Evolutionary conservation across 2,888 invertebrate species (phyloP), one percentile per base, ranked within the genome.

Genomic region (Thereva unica): DNA sequence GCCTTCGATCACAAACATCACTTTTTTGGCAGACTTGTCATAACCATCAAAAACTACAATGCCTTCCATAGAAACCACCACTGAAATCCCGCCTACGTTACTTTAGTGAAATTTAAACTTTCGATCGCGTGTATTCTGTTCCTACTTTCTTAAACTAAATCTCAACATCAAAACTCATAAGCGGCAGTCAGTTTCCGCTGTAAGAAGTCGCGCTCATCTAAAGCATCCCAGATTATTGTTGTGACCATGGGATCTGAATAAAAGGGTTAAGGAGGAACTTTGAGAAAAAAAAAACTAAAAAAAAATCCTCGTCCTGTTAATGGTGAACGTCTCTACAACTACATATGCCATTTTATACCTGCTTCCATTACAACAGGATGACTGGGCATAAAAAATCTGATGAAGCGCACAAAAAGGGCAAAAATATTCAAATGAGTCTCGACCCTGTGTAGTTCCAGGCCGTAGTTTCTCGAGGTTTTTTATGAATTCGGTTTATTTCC

Each of bases 351-450:
- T 47, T 9, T 4, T 12, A 40, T 59, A 59, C 59, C 59, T 59
- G 59, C 59, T 47, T 45, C n/a, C 59, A 59, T 59, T 40, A 59
- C 49, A 59, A 59, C 59, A 57, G 45, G 55, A 45, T 47, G 59
- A 37, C 38, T 59, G 8, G 45, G 23, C 45, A 59, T 12, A 57
- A 57, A 59, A 59, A 59, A 59, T 59, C 47, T 38, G 35, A 34
- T n/a, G 40, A 44, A 44, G 10, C 44, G 10, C 9, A 42, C 6
- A 44, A 44, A 44, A 44, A 61, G 50, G 50, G 49, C 49, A 52
- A 9, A 53, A 37, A 63, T 63, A 63, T 63, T 63, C 52, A 63
- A 63, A 63, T 63, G 63, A 63, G 63, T 50, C 41, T 34, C 4
- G 34, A 38, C 38, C 63, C 47, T 47, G 6, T 35, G 57, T 44